phyloP scores from a whole-genome alignment of 2,113 vertebrate species.

The Psephotus haematonotus region DNA sequence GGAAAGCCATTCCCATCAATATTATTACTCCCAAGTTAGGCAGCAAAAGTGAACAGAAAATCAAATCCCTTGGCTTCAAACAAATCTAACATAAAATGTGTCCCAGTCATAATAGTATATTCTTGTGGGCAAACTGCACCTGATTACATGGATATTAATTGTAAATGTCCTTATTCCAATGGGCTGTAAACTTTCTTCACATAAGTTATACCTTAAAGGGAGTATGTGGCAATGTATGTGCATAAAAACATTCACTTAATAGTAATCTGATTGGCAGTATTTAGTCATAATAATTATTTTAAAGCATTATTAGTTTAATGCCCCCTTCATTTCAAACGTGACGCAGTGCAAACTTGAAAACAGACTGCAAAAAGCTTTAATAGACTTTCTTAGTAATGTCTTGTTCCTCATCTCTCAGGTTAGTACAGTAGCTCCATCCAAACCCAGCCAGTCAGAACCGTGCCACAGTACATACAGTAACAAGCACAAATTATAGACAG shows the following conservation, averaged over 20 bases:
- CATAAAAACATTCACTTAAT: neutral
- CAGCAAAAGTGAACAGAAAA: neutral
- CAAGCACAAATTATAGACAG: neutral
- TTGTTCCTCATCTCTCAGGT: neutral
- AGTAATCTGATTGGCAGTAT: neutral
- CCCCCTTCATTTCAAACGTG: neutral
- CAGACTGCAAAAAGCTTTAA: neutral
- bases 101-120: neutral
- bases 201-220: neutral
- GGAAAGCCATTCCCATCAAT: neutral
- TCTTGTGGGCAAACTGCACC: neutral
- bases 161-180: neutral
- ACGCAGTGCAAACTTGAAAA: slow-evolving; percentile 18
- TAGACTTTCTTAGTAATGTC: neutral
- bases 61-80: neutral
- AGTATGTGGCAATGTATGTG: neutral
- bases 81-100: neutral
- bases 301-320: slow-evolving; percentile 4
- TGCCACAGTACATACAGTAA: neutral
- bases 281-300: neutral
- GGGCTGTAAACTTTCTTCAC: neutral
- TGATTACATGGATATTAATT: neutral
- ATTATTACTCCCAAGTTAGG: neutral
- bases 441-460: slow-evolving; percentile 22
- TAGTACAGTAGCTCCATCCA: neutral